A percentile compares a stretch with the other conserved stretches of the same genome.
These are phyloP conservation scores for Porites divaricata DNA, from an alignment of 92 coral and sea anemone species.

Conservation along the genomic window DNA sequence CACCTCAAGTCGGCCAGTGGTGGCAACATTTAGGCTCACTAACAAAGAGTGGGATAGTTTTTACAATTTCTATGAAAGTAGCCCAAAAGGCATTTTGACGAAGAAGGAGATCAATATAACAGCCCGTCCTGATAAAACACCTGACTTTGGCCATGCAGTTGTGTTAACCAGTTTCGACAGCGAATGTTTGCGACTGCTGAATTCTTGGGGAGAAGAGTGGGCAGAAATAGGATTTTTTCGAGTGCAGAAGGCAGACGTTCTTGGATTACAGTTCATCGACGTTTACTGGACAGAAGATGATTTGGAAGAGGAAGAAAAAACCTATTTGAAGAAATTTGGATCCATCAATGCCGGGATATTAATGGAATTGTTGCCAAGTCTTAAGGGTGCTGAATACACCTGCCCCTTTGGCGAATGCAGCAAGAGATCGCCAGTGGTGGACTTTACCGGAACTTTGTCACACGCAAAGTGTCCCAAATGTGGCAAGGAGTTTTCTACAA, in stretches of 20 bases:
- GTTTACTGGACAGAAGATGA: conserved; percentile 43
- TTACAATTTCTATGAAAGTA: conserved; percentile 32
- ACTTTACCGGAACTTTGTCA: conserved; percentile 26
- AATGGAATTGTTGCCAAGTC: conserved; percentile 26
- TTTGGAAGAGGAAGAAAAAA: conserved; percentile 29
- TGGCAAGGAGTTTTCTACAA: conserved; percentile 11
- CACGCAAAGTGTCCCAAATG: conserved; percentile 34
- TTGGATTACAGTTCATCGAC: conserved; percentile 62
- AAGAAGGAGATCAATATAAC: neutral
- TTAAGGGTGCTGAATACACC: conserved; percentile 26
- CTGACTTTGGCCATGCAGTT: conserved; percentile 60
- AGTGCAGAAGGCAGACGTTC: conserved; percentile 63
- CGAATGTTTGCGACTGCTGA: conserved; percentile 67
- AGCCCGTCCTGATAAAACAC: neutral
- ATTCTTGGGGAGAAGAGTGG: conserved; percentile 63
- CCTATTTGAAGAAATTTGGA: conserved; percentile 11
- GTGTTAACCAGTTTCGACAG: conserved; percentile 64
- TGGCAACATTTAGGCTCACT: too few species aligned
- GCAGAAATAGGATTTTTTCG: conserved; percentile 72
- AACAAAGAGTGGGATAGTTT: conserved; percentile 56
- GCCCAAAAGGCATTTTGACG: conserved; percentile 55
- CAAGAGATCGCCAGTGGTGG: conserved; percentile 10
- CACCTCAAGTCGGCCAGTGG: too few species aligned
- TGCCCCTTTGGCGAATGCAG: neutral
- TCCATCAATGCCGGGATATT: conserved; percentile 24